Evolutionary conservation across 2,888 invertebrate genomes (phyloP).

Genomic region (Molanna angustata): DNA sequence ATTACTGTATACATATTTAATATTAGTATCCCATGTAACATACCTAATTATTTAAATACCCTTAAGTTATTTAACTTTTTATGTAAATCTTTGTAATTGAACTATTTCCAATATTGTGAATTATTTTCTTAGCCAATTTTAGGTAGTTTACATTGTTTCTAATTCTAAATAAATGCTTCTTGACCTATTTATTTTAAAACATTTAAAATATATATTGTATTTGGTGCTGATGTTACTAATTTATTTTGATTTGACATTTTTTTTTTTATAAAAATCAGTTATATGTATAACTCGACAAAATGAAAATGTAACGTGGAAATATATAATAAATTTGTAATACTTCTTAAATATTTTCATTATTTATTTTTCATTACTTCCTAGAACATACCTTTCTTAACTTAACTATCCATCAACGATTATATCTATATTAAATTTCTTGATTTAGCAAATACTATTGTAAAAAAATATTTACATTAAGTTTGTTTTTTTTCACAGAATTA

Average conservation of each 20-base stretch:
- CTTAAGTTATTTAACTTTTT: slow-evolving; percentile 24
- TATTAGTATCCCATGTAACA: slow-evolving; percentile 19
- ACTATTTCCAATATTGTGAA: slow-evolving; percentile 17
- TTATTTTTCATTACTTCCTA: too few relatives aligned
- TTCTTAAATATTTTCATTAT: too few relatives aligned
- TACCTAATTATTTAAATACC: slow-evolving; percentile 15
- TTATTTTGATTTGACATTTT: slow-evolving; percentile 46
- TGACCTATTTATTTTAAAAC: slow-evolving; percentile 24
- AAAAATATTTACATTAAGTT: too few relatives aligned
- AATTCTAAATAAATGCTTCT: slow-evolving; percentile 18
- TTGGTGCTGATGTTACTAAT: slow-evolving; percentile 57
- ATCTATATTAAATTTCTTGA: too few relatives aligned
- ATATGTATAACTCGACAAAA: slow-evolving; percentile 13
- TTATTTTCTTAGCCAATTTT: slow-evolving; percentile 21
- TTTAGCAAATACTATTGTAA: too few relatives aligned
- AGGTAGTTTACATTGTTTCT: slow-evolving; percentile 10
- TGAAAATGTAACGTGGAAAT: slow-evolving; percentile 16
- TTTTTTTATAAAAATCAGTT: slow-evolving; percentile 12
- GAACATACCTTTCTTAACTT: too few relatives aligned
- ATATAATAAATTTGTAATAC: slow-evolving; percentile 26
- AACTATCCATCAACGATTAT: too few relatives aligned
- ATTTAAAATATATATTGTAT: slow-evolving; percentile 50
- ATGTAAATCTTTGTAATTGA: slow-evolving; percentile 23
- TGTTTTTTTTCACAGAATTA: too few relatives aligned
- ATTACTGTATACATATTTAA: background rate